Percentiles rank a stretch among this genome's conserved stretches.
Conservation (phyloP, 2,888 invertebrate genomes). For the Apocheima hispidaria region DNA sequence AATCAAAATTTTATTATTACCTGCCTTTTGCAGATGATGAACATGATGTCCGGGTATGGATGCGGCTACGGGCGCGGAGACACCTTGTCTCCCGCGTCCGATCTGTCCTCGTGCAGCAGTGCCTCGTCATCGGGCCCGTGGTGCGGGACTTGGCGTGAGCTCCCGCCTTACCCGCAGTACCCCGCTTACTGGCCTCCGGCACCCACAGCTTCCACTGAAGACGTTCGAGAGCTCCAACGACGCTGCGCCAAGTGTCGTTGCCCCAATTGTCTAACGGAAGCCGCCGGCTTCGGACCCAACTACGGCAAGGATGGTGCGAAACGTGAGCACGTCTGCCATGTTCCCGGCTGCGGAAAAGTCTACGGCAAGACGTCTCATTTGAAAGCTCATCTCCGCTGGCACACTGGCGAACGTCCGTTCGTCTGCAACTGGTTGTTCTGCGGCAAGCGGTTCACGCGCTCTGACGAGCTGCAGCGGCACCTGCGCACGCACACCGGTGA, state of each 20-base stretch:
- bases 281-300: constrained; percentile 90
- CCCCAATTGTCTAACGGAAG: constrained; percentile 93
- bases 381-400: constrained; percentile 97
- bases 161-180: constrained; percentile 78
- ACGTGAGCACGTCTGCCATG: constrained; percentile 94
- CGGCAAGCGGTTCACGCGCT: constrained; percentile 96
- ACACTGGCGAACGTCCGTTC: constrained; percentile 96
- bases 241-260: constrained; percentile 92
- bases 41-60: constrained; percentile 75
- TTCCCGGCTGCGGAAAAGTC: constrained; percentile 94
- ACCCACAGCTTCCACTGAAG: constrained; percentile 72
- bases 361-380: constrained; percentile 98
- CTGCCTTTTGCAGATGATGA: constrained; percentile 76
- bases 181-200: constrained; percentile 82
- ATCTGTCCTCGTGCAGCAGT: constrained; percentile 79
- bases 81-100: constrained; percentile 79
- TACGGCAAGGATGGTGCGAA: constrained; percentile 91
- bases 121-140: constrained; percentile 74
- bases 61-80: constrained; percentile 83
- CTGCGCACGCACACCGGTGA: constrained; percentile 96
- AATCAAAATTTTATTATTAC: background rate
- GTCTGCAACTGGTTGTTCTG: constrained; percentile 96
- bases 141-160: constrained; percentile 78
- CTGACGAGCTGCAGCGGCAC: constrained; percentile 96
- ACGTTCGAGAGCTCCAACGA: constrained; percentile 86